Percentiles rank a stretch among this genome's conserved stretches.
Conservation (phyloP, 2,113 vertebrate species). For the Pachyramphus minor region DNA sequence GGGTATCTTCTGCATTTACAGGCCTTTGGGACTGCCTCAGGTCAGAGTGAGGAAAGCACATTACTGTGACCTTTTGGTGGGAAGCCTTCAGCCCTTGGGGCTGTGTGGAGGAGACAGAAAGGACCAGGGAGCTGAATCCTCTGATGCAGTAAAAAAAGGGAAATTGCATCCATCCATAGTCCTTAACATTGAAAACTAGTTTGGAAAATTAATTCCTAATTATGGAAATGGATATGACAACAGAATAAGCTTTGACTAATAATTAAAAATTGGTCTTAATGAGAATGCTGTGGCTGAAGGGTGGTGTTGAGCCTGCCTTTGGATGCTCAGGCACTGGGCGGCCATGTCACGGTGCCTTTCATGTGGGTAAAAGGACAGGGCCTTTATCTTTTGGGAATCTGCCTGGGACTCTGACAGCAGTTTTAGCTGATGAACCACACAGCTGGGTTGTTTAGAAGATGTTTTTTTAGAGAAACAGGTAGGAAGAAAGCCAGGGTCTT, state of each 20-base stretch:
- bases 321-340: not conserved
- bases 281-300: not conserved
- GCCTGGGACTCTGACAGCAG: not conserved
- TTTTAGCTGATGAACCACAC: not conserved
- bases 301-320: not conserved
- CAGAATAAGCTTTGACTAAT: not conserved
- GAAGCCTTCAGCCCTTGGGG: not conserved
- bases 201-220: not conserved
- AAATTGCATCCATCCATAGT: not conserved
- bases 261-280: not conserved
- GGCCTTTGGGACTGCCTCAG: not conserved
- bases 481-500: not conserved
- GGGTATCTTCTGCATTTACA: not conserved
- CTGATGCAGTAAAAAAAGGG: not conserved
- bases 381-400: not conserved
- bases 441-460: not conserved
- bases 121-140: not conserved
- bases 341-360: fast-evolving
- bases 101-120: not conserved
- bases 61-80: not conserved
- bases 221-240: not conserved
- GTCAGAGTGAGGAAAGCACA: not conserved
- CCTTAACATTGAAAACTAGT: not conserved
- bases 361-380: not conserved
- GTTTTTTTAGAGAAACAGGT: not conserved